Conservation (phyloP, 2,113 vertebrate genomes). For the Spheniscus mendiculus region DNA sequence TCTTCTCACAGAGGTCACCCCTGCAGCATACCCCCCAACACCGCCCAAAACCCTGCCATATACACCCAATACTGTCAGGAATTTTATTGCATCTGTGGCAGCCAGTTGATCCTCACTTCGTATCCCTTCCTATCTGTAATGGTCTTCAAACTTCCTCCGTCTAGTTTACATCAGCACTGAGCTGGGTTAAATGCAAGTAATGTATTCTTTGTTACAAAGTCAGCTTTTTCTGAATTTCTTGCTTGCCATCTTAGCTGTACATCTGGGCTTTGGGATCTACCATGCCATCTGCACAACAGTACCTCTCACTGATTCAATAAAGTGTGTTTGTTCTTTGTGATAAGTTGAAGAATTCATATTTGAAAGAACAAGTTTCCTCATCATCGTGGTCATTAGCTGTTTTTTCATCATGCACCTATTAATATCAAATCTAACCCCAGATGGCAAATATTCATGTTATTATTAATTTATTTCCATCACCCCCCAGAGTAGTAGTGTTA, state of each 20-base stretch:
- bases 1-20: background rate
- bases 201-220: accelerated
- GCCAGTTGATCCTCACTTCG: background rate
- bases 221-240: background rate
- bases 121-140: background rate
- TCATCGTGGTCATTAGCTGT: background rate
- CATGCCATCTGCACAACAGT: background rate
- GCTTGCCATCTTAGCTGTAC: background rate
- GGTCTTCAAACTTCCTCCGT: background rate
- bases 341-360: background rate
- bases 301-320: background rate
- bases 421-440: background rate
- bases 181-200: background rate
- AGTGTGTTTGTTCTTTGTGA: background rate
- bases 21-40: accelerated
- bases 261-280: background rate
- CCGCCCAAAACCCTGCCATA: accelerated
- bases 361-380: background rate
- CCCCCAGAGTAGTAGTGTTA: background rate
- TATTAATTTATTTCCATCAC: background rate
- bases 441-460: background rate
- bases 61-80: background rate
- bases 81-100: background rate
- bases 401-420: background rate
- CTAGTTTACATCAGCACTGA: background rate